These are phyloP conservation scores for Teinopalpus imperialis DNA, from an alignment of 2,888 invertebrate genomes.

Conservation along the genomic window DNA sequence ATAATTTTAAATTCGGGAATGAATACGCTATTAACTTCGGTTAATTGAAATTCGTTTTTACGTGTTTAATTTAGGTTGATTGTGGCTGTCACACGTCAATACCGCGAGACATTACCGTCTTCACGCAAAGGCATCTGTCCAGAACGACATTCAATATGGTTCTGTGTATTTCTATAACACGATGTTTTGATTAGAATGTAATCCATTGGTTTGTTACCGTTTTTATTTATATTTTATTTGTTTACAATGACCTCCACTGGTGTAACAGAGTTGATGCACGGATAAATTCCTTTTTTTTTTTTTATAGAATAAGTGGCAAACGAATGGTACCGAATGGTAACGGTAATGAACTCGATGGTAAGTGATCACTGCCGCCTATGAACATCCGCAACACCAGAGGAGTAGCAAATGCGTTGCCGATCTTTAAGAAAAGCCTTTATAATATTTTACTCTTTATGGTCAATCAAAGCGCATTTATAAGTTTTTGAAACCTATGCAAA, in stretches of 20 bases:
- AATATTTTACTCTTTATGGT: too few relatives aligned
- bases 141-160: slow-evolving; percentile 10
- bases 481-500: too few relatives aligned
- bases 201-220: slow-evolving; percentile 7
- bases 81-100: slow-evolving; percentile 23
- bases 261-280: background rate
- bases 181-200: slow-evolving; percentile 19
- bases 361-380: too few relatives aligned
- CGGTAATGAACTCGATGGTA: too few relatives aligned
- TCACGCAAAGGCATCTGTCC: slow-evolving; percentile 22
- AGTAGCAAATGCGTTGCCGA: too few relatives aligned
- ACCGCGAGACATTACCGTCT: slow-evolving; percentile 23
- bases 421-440: too few relatives aligned
- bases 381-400: too few relatives aligned
- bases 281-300: background rate
- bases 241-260: slow-evolving; percentile 6
- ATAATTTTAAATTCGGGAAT: too few relatives aligned
- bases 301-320: too few relatives aligned
- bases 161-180: slow-evolving; percentile 13
- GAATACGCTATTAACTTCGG: background rate
- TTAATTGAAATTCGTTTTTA: slow-evolving; percentile 3
- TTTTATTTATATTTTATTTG: slow-evolving; percentile 9
- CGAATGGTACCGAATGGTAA: too few relatives aligned
- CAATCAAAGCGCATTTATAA: too few relatives aligned
- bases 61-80: slow-evolving; percentile 7